Conservation (phyloP, 1,140 invertebrate species). For the Babylonia areolata region DNA sequence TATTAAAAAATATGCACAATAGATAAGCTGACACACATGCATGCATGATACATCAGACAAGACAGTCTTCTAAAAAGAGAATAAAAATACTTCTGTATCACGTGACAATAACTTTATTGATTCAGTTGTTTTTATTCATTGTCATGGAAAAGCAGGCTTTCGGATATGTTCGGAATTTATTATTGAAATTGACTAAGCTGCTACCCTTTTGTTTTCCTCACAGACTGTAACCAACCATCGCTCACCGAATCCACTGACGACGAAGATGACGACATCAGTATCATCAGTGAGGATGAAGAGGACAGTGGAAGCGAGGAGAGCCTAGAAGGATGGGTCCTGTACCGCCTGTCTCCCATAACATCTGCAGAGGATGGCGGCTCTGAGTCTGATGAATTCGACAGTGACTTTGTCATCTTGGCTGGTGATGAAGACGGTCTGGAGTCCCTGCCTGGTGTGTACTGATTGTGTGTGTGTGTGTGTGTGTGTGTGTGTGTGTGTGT, state of each 20-base stretch:
- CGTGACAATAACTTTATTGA: too few species aligned
- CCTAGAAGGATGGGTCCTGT: constrained; percentile 5
- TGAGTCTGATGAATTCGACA: constrained; percentile 11
- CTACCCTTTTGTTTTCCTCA: too few species aligned
- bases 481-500: background rate
- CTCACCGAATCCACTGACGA: background rate
- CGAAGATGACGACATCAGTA: constrained; percentile 26
- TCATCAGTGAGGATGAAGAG: constrained; percentile 20
- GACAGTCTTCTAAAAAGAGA: too few species aligned
- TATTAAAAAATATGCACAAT: too few species aligned
- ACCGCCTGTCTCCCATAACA: background rate
- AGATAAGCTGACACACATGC: too few species aligned
- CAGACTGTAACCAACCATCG: background rate
- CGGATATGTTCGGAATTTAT: too few species aligned
- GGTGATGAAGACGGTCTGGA: constrained; percentile 29
- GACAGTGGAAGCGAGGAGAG: background rate
- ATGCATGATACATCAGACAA: too few species aligned
- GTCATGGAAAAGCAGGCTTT: too few species aligned
- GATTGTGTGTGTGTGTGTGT: background rate
- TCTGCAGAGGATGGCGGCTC: too few species aligned
- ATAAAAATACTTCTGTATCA: too few species aligned
- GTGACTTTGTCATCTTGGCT: constrained; percentile 38
- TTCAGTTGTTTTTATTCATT: too few species aligned
- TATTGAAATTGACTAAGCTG: too few species aligned
- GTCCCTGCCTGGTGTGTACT: background rate